Evolutionary conservation across 2,113 vertebrate species (phyloP).

Genomic region (Morone saxatilis): DNA sequence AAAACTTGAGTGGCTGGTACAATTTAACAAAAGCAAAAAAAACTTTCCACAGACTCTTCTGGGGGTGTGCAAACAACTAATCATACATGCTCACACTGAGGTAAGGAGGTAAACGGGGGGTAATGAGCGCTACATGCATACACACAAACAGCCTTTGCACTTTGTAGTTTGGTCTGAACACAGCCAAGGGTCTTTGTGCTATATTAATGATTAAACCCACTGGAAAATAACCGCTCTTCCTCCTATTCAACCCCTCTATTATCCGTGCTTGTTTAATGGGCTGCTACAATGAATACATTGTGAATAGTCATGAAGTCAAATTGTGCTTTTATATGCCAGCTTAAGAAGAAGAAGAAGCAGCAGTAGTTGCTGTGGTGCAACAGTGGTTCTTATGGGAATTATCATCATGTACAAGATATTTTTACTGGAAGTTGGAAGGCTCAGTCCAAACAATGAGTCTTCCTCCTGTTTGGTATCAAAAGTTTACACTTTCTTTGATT

Average conservation of each 20-base stretch:
- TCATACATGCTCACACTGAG: neutral
- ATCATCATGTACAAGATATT: neutral
- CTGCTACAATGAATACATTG: neutral
- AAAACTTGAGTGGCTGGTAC: neutral
- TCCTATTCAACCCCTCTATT: neutral
- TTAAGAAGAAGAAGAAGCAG: too few species aligned
- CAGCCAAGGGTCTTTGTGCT: slow-evolving; percentile 43
- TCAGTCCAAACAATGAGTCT: neutral
- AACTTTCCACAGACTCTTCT: neutral
- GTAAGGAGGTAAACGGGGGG: slow-evolving; percentile 6
- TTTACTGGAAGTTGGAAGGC: neutral
- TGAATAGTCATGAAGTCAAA: too few species aligned
- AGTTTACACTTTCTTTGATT: neutral
- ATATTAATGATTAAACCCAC: slow-evolving; percentile 74
- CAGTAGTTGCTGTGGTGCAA: neutral
- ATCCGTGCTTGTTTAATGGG: neutral
- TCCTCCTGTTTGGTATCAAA: neutral
- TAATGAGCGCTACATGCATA: slow-evolving; percentile 10
- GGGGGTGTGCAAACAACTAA: neutral
- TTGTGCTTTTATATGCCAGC: too few species aligned
- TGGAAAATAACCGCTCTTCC: slow-evolving; percentile 43
- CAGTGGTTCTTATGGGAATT: neutral
- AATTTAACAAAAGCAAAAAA: neutral
- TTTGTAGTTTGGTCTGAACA: slow-evolving; percentile 68
- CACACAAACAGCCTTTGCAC: slow-evolving; percentile 63